phyloP scores from a whole-genome alignment of 2,888 invertebrate genomes.

The Charanyca ferruginea region DNA sequence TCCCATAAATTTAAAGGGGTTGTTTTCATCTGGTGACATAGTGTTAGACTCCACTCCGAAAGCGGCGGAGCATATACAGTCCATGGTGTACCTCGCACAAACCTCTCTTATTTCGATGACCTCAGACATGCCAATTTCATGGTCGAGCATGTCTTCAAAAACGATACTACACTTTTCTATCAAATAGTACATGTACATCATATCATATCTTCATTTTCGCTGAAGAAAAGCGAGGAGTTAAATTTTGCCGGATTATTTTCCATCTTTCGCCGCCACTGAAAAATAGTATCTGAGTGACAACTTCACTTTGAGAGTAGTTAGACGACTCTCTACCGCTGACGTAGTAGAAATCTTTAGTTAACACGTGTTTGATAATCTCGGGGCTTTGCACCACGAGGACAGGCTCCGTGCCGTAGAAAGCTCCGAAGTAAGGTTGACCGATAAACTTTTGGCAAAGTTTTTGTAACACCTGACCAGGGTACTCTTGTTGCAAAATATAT shows the following conservation, averaged over 20 bases:
- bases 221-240: conserved; percentile 77
- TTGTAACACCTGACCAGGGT: conserved; percentile 57
- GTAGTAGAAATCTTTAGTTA: conserved; percentile 76
- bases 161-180: conserved; percentile 68
- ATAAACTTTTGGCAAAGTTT: conserved; percentile 71
- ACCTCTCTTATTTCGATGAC: conserved; percentile 64
- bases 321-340: conserved; percentile 75
- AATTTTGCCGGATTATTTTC: conserved; percentile 77
- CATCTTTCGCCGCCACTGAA: conserved; percentile 75
- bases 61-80: conserved; percentile 70
- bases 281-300: conserved; percentile 71
- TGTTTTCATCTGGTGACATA: conserved; percentile 47
- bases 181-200: conserved; percentile 79
- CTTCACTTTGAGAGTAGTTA: conserved; percentile 68
- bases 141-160: conserved; percentile 69
- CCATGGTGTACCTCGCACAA: conserved; percentile 74
- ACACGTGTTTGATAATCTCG: conserved; percentile 71
- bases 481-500: conserved; percentile 68
- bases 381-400: conserved; percentile 74
- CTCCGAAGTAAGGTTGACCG: conserved; percentile 75
- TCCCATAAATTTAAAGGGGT: conserved; percentile 70
- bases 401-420: conserved; percentile 78
- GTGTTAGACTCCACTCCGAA: conserved; percentile 65
- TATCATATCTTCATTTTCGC: conserved; percentile 80
- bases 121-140: conserved; percentile 42